Conservation (phyloP, 2,797 vertebrate genomes). For the Sternarchorhynchus goeldii region DNA sequence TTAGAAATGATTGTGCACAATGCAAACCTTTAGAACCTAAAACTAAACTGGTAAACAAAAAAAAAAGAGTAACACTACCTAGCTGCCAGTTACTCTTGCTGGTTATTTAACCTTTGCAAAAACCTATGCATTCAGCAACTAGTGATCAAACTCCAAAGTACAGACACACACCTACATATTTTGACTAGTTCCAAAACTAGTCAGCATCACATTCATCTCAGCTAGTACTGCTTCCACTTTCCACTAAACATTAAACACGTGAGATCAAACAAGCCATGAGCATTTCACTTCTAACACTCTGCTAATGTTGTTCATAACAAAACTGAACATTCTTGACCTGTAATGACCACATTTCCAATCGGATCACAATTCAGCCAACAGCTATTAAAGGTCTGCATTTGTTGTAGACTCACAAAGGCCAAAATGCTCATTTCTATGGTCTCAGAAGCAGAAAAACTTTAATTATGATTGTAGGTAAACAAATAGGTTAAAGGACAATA, state of each 20-base stretch:
- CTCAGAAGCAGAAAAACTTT: slow-evolving; percentile 10
- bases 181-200: too few species aligned
- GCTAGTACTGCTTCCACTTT: neutral
- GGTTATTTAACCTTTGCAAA: too few species aligned
- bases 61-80: too few species aligned
- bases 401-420: neutral
- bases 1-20: neutral
- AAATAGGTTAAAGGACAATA: neutral
- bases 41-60: too few species aligned
- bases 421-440: neutral
- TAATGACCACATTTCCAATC: neutral
- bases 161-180: too few species aligned
- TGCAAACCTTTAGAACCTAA: neutral
- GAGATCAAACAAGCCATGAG: neutral
- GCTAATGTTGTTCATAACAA: neutral
- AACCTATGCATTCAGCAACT: too few species aligned
- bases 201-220: neutral
- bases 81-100: too few species aligned
- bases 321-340: neutral
- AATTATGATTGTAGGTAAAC: slow-evolving; percentile 19
- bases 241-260: neutral
- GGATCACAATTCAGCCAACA: neutral
- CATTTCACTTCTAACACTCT: neutral
- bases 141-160: too few species aligned
- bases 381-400: neutral